Conservation (phyloP, 2,113 vertebrate genomes). For the Myotis lucifugus region DNA sequence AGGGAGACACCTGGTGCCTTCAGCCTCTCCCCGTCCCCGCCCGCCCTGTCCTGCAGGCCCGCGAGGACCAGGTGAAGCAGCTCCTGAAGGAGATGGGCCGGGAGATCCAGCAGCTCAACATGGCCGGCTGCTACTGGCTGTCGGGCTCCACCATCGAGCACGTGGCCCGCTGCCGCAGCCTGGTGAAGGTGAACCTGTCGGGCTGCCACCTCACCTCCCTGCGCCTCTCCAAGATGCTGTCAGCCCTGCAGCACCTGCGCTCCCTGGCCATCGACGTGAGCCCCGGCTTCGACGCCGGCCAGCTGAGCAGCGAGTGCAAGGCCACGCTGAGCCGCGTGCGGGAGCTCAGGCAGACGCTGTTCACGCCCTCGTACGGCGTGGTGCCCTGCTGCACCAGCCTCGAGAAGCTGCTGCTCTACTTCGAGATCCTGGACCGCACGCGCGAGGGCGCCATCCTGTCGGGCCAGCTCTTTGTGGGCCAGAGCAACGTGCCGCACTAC, state of each 20-base stretch:
- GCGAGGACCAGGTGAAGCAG: constrained; percentile 88
- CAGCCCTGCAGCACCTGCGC: constrained; percentile 87
- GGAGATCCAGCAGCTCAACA: constrained; percentile 92
- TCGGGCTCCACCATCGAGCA: constrained; percentile 89
- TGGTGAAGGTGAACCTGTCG: constrained; percentile 93
- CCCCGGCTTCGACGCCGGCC: constrained; percentile 90
- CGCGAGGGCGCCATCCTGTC: constrained; percentile 92
- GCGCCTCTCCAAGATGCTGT: constrained; percentile 93
- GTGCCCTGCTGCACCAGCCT: constrained; percentile 96
- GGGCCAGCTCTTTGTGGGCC: constrained; percentile 96
- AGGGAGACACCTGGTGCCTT: neutral
- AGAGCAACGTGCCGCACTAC: constrained; percentile 98
- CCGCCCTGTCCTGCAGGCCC: constrained; percentile 84
- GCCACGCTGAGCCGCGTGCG: constrained; percentile 91
- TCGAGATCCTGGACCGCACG: constrained; percentile 94
- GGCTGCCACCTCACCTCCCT: constrained; percentile 93
- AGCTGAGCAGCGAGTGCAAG: constrained; percentile 93
- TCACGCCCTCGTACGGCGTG: constrained; percentile 94
- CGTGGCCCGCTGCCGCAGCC: constrained; percentile 88
- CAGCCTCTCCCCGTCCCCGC: neutral
- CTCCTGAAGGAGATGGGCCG: constrained; percentile 88
- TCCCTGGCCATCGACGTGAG: constrained; percentile 94
- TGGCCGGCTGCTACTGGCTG: constrained; percentile 97
- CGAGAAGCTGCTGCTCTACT: constrained; percentile 93
- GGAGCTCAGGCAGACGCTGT: constrained; percentile 94